phyloP scores from a whole-genome alignment of 2,797 vertebrate genomes.

The Peromyscus eremicus region DNA sequence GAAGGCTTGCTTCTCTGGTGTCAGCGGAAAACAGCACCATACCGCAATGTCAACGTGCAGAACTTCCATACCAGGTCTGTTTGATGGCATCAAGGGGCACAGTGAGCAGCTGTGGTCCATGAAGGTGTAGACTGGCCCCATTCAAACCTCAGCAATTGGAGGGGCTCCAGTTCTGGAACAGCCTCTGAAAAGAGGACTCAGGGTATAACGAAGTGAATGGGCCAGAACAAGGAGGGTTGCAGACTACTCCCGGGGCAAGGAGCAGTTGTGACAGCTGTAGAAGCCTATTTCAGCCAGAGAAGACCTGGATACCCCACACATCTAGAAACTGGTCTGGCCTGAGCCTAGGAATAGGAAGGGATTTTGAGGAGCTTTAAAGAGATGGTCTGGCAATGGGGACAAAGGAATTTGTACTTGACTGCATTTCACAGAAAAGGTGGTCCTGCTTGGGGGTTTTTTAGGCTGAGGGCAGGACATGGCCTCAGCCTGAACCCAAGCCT shows the following conservation, averaged over 20 bases:
- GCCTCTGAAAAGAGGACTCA: not conserved
- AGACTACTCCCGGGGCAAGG: not conserved
- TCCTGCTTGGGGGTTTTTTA: not conserved
- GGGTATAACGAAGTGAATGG: not conserved
- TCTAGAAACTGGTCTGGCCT: not conserved
- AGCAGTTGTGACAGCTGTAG: not conserved
- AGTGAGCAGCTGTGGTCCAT: not conserved
- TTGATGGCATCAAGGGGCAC: accelerated
- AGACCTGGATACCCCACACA: not conserved
- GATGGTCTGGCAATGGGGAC: not conserved
- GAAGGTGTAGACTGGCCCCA: not conserved
- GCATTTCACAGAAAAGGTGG: not conserved
- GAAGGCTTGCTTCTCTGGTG: conserved; percentile 89
- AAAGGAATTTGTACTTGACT: not conserved
- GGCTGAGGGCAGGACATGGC: not conserved
- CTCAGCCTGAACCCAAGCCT: not conserved
- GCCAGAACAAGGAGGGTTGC: not conserved
- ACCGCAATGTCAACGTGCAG: conserved; percentile 88
- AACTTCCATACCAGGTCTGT: conserved; percentile 89
- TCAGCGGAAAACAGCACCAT: conserved; percentile 87
- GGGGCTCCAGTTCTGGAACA: not conserved
- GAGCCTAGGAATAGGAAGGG: not conserved
- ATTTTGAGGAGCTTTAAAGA: not conserved
- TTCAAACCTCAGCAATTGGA: not conserved
- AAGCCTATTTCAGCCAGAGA: not conserved